Evolutionary conservation across 2,888 invertebrate species (phyloP), one percentile per base, ranked within the genome.

Genomic region (Ametastegia equiseti): DNA sequence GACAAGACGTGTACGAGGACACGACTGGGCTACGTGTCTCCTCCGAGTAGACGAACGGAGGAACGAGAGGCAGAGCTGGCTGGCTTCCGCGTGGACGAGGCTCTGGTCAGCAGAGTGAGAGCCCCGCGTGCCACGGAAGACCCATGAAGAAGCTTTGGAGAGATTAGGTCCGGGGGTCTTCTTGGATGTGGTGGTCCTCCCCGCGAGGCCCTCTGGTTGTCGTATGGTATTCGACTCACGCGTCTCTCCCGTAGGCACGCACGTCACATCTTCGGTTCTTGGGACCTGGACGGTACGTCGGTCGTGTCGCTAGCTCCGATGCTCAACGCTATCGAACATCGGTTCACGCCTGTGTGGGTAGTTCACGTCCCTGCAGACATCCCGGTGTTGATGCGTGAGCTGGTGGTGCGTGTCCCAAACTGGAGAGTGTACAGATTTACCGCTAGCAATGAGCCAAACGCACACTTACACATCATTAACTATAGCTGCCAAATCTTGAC

Each of bases 191-290:
- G 75, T 27, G 71, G 71, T 47, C 30, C 27, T 45, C 19, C 42
- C 71, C 45, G 47, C 23, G 45, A 71, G 71, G 15, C 71, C 33
- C 75, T 54, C 54, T 45, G 50, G 54, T 30, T 54, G 33, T 54
- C 50, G 54, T 54, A 33, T 27, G 1, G 63, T 33, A 78, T 78
- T 78, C 78, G 63, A 30, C 60, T 78, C 78, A 78, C 78, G 78
- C 78, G 57, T 78, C 63, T 78, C 78, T 78, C 78, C 78, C 78
- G 78, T 78, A 78, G 78, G 78, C 78, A 78, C 78, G 78, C 78
- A 78, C 88, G 83, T 90, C 91, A 91, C 90, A 90, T 91, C 90
- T 91, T 89, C 89, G 90, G 88, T 91, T 90, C 91, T 89, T 87
- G 87, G 89, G 91, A 90, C 88, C 86, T 85, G 87, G 84, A 84